A percentile compares a stretch with the other conserved stretches of the same genome.
Evolutionary conservation across 2,888 invertebrate genomes (phyloP).

Genomic region (Eupeodes latifasciatus): DNA sequence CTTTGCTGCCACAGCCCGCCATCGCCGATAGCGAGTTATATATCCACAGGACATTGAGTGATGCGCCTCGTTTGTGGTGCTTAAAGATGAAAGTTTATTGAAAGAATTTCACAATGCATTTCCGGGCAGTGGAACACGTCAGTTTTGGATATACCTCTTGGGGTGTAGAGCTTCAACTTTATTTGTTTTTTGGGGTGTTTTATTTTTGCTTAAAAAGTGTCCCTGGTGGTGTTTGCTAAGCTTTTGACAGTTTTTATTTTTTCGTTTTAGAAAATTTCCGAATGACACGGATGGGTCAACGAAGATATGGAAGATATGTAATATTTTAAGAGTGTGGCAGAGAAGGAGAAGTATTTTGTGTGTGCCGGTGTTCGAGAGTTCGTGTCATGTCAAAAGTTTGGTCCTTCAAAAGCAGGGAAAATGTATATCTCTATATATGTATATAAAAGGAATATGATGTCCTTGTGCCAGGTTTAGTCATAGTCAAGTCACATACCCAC

Average conservation of each 20-base stretch:
- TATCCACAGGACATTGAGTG: slow-evolving; percentile 62
- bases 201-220: slow-evolving; percentile 17
- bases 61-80: slow-evolving; percentile 65
- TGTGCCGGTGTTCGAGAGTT: slow-evolving; percentile 66
- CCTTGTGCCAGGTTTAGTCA: too few species aligned
- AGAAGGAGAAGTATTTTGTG: slow-evolving; percentile 48
- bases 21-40: background rate
- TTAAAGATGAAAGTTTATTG: slow-evolving; percentile 58
- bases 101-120: slow-evolving; percentile 53
- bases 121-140: slow-evolving; percentile 66
- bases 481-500: slow-evolving; percentile 46
- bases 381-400: slow-evolving; percentile 75
- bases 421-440: background rate
- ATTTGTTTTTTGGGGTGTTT: background rate
- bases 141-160: slow-evolving; percentile 53
- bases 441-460: too few species aligned
- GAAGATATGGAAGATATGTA: slow-evolving; percentile 51
- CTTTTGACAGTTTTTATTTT: slow-evolving; percentile 72
- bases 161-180: slow-evolving; percentile 45
- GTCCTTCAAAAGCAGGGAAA: slow-evolving; percentile 41
- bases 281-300: slow-evolving; percentile 63
- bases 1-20: too few species aligned
- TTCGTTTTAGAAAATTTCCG: slow-evolving; percentile 37
- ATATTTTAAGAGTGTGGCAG: background rate
- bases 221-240: slow-evolving; percentile 73